These are phyloP conservation scores for Dryobotodes eremita DNA, from an alignment of 2,888 invertebrate genomes.

Conservation along the genomic window DNA sequence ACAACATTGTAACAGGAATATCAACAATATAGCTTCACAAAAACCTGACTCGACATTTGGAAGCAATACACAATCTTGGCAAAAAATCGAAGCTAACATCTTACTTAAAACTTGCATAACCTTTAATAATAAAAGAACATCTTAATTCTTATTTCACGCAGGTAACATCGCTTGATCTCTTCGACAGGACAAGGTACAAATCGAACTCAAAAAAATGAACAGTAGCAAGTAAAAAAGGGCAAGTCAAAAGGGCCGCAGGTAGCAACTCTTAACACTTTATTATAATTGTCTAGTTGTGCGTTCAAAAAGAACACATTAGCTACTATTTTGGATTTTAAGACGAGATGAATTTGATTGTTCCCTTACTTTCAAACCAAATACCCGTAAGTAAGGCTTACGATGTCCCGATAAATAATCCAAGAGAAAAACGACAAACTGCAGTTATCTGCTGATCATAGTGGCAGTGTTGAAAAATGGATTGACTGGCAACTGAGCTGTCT, in stretches of 20 bases:
- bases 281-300: slow-evolving; percentile 77
- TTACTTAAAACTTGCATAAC: slow-evolving; percentile 53
- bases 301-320: slow-evolving; percentile 78
- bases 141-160: slow-evolving; percentile 62
- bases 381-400: slow-evolving; percentile 17
- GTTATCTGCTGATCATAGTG: neutral
- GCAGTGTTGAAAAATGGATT: neutral
- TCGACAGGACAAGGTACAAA: slow-evolving; percentile 50
- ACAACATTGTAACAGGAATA: slow-evolving; percentile 13
- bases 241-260: slow-evolving; percentile 77
- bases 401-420: slow-evolving; percentile 15
- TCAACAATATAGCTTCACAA: slow-evolving; percentile 14
- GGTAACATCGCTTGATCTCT: slow-evolving; percentile 65
- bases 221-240: slow-evolving; percentile 73
- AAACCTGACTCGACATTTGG: slow-evolving; percentile 23
- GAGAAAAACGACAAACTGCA: neutral
- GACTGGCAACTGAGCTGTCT: slow-evolving; percentile 2
- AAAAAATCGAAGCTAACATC: slow-evolving; percentile 36
- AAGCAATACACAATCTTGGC: slow-evolving; percentile 27
- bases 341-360: slow-evolving; percentile 39
- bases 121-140: slow-evolving; percentile 59
- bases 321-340: slow-evolving; percentile 62
- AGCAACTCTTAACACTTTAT: slow-evolving; percentile 73
- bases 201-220: slow-evolving; percentile 58
- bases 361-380: slow-evolving; percentile 32